Base-by-base conservation (phyloP, 1,140 invertebrate genomes). In the Sweltsa coloradensis region DNA sequence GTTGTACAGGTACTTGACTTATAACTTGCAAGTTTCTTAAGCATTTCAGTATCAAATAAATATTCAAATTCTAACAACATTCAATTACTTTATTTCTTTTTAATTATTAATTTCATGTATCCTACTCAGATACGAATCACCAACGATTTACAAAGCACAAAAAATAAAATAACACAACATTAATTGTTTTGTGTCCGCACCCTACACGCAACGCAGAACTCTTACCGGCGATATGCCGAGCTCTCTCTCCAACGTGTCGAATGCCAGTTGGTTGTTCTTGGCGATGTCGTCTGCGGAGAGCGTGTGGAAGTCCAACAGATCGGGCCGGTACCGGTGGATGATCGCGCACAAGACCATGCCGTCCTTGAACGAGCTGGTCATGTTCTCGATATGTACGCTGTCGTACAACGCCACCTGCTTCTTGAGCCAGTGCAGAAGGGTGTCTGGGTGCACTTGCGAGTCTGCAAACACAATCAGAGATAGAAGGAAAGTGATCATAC, bases 241-340 rank as follows among this genome's bases (percentile, higher is more conserved):
- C 62, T 90, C 85, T 36, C 75, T 76, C 57, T 90, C 82, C 5
- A 90, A 71, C 41, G 83, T 74, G 60, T 86, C 80, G 63, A 90
- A 90, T 14, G 85, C 87, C 44, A 85, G 56, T 59, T 89, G 83
- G 66, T 87, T 87, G 60, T 87, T 88, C 26, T 64, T 61, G 11
- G 72, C 60, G 21, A 61, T 61, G 54, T 85, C 78, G 41, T 79
- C 73, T 46, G 74, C 65, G 47, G 78, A 74, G 24, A 90, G 65
- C 25, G 73, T 69, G 53, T 69, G 64, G 55, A 81, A 83, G 57
- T 90, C 84, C 41, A 94, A 72, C 16, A 94, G 68, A 69, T 92
- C 84, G n/a, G 90, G 89, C 51, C 88, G 71, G 67, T 92, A 93
- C 54, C 83, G 79, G 62, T 83, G 75, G 52, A 92, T 76, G 26